Conservation (phyloP, 2,888 invertebrate species). For the Sinotaia quadrata region DNA sequence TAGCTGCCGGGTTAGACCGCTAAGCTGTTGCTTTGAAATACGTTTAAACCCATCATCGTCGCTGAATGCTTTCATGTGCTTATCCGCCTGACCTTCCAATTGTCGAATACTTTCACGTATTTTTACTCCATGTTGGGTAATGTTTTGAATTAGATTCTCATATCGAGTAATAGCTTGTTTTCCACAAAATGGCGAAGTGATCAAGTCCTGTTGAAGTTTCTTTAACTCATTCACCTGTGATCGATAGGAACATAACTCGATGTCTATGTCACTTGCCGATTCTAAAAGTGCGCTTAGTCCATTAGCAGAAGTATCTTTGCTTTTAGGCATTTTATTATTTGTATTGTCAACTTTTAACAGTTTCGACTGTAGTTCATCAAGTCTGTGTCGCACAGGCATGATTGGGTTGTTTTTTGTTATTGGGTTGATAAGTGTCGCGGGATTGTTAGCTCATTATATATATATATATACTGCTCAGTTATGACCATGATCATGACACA, state of each 20-base stretch:
- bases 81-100: constrained; percentile 33
- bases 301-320: constrained; percentile 44
- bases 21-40: constrained; percentile 38
- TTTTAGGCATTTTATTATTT: constrained; percentile 25
- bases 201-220: constrained; percentile 52
- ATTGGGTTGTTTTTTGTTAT: too few species aligned
- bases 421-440: too few species aligned
- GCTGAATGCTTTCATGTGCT: constrained; percentile 7
- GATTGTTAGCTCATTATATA: too few species aligned
- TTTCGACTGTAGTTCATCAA: constrained; percentile 51
- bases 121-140: constrained; percentile 39
- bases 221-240: constrained; percentile 49
- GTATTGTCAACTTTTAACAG: constrained; percentile 36
- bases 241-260: constrained; percentile 43
- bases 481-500: too few species aligned
- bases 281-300: constrained; percentile 44
- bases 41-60: constrained; percentile 33
- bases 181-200: constrained; percentile 49
- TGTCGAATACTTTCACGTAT: constrained; percentile 48
- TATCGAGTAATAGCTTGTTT: constrained; percentile 47
- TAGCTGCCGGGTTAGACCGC: constrained; percentile 47
- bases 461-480: too few species aligned
- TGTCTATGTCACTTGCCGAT: constrained; percentile 48
- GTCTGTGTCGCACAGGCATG: constrained; percentile 51
- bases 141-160: constrained; percentile 49